Evolutionary conservation across 2,797 vertebrate species (phyloP).

Genomic region (Tiaroga cobitis): DNA sequence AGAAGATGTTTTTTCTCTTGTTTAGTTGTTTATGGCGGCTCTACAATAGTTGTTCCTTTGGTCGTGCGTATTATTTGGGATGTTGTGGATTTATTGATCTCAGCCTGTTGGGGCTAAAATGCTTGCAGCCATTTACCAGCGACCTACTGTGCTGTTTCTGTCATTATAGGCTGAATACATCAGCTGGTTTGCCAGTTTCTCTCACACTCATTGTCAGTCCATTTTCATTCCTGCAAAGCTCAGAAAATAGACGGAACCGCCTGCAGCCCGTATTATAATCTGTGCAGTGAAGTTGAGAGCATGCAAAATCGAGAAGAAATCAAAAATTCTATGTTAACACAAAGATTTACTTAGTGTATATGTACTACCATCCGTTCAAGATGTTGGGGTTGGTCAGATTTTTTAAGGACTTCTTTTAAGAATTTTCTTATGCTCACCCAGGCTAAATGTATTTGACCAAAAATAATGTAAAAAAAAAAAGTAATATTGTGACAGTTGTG

Average conservation of each 20-base stretch:
- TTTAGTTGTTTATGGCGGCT: neutral
- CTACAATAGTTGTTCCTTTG: neutral
- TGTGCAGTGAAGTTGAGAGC: neutral
- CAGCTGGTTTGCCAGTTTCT: neutral
- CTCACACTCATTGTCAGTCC: conserved; percentile 3
- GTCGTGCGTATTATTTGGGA: neutral
- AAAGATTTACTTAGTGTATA: neutral
- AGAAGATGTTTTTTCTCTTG: neutral
- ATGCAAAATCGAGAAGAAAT: neutral
- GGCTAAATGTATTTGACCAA: neutral
- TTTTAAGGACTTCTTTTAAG: neutral
- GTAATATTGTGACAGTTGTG: neutral
- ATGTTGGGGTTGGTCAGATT: neutral
- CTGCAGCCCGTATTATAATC: neutral
- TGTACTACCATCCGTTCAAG: neutral
- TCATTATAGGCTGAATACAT: conserved; percentile 26
- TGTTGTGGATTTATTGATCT: conserved; percentile 23
- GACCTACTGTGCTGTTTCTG: conserved; percentile 19
- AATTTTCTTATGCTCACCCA: too few relatives aligned
- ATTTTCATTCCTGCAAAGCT: conserved; percentile 14
- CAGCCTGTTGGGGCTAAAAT: conserved; percentile 19
- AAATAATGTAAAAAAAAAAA: neutral
- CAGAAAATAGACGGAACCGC: neutral
- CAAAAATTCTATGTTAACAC: neutral
- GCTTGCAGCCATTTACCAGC: conserved; percentile 30